Conservation (phyloP, 2,113 vertebrate species). For the Megaleporinus macrocephalus region DNA sequence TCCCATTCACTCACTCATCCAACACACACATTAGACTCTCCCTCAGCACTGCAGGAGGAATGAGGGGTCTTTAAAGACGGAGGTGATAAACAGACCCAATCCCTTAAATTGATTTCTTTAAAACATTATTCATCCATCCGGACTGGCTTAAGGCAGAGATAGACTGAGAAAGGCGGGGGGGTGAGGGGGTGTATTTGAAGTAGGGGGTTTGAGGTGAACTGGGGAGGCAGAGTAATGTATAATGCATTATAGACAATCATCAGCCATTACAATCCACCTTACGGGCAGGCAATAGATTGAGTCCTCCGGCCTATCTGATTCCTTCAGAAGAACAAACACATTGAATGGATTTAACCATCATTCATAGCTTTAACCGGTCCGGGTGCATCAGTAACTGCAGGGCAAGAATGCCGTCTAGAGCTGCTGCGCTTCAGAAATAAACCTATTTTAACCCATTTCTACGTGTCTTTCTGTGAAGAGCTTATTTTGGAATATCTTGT, state of each 20-base stretch:
- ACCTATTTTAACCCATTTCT: slow-evolving; percentile 51
- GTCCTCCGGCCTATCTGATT: slow-evolving; percentile 61
- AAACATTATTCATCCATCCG: slow-evolving; percentile 63
- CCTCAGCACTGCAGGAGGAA: slow-evolving; percentile 44
- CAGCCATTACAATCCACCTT: slow-evolving; percentile 60
- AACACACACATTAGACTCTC: slow-evolving; percentile 13
- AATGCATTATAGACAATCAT: slow-evolving; percentile 63
- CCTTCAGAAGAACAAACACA: slow-evolving; percentile 62
- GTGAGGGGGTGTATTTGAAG: slow-evolving; percentile 51
- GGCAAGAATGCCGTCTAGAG: slow-evolving; percentile 43
- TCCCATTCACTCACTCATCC: too few relatives aligned
- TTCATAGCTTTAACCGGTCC: slow-evolving; percentile 55
- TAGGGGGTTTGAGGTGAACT: slow-evolving; percentile 35
- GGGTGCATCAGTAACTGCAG: slow-evolving; percentile 51
- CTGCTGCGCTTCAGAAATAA: slow-evolving; percentile 47
- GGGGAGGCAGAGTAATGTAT: slow-evolving; percentile 57
- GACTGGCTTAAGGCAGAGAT: slow-evolving; percentile 56
- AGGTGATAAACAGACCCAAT: slow-evolving; percentile 62
- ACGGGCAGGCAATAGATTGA: slow-evolving; percentile 63
- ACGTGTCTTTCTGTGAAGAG: slow-evolving; percentile 45
- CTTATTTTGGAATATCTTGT: slow-evolving; percentile 33
- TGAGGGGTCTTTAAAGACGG: slow-evolving; percentile 52
- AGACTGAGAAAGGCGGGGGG: slow-evolving; percentile 36
- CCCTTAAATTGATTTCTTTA: slow-evolving; percentile 60
- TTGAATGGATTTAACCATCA: slow-evolving; percentile 60